Conservation (phyloP, 2,113 vertebrate species). For the Lagenorhynchus albirostris region DNA sequence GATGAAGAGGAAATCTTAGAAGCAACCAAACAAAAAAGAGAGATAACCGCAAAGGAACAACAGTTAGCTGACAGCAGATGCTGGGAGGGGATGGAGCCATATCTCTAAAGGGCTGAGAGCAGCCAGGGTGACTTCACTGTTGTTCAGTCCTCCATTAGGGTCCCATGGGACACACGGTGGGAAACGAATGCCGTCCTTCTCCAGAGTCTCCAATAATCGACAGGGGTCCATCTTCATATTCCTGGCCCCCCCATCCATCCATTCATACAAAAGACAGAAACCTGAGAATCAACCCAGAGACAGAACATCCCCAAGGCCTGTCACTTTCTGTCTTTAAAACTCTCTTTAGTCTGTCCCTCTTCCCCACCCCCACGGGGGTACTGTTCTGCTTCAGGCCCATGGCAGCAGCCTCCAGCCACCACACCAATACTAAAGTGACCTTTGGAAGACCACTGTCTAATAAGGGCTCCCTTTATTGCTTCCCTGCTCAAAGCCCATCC, state of each 20-base stretch:
- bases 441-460: neutral
- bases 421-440: neutral
- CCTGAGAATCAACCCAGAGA: neutral
- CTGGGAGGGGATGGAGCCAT: neutral
- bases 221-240: neutral
- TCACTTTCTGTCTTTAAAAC: neutral
- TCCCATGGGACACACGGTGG: neutral
- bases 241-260: neutral
- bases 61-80: neutral
- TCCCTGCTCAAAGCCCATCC: neutral
- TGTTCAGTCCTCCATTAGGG: rapidly evolving
- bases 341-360: neutral
- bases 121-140: rapidly evolving
- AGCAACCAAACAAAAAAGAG: neutral
- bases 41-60: neutral
- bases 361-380: neutral
- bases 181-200: neutral
- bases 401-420: neutral
- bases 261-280: neutral
- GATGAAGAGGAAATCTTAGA: neutral
- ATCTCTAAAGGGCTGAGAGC: neutral
- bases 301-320: neutral
- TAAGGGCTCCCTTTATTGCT: neutral
- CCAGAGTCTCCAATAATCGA: neutral
- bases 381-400: no score